A percentile compares a stretch with the other conserved stretches of the same genome.
phyloP scores from a whole-genome alignment of 2,113 vertebrate genomes.

The Rhadina sibilatrix region DNA sequence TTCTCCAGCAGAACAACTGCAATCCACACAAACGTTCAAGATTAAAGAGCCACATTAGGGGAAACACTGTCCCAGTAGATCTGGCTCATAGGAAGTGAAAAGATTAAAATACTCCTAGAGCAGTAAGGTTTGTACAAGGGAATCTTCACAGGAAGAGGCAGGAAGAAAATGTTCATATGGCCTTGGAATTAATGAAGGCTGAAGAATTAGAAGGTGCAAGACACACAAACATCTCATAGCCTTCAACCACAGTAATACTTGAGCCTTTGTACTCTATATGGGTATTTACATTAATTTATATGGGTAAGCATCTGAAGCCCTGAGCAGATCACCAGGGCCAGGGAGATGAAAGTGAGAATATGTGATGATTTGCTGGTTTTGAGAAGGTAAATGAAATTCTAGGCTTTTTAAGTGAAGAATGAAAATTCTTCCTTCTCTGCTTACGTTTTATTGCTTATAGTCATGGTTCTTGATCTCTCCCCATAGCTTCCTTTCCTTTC shows the following conservation, averaged over 20 bases:
- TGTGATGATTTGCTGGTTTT: neutral
- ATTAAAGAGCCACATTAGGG: neutral
- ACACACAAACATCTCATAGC: neutral
- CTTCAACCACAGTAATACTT: neutral
- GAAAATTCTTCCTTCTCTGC: neutral
- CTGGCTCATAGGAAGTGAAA: neutral
- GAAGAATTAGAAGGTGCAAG: neutral
- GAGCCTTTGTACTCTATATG: neutral
- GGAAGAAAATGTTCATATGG: neutral
- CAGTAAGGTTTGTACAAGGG: neutral
- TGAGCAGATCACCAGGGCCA: neutral
- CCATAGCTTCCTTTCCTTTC: neutral
- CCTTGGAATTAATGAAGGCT: neutral
- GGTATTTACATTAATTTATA: neutral
- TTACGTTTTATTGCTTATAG: rapidly evolving
- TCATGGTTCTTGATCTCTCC: neutral
- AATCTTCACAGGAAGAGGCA: neutral
- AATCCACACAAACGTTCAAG: neutral
- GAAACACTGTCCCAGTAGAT: neutral
- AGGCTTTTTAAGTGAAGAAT: neutral
- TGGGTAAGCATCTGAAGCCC: neutral
- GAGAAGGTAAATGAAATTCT: neutral
- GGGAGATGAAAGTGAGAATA: neutral
- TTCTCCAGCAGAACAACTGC: neutral
- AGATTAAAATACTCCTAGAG: neutral